A percentile compares a stretch with the other conserved stretches of the same genome.
Evolutionary conservation across 2,888 invertebrate species (phyloP).

Genomic region (Mystacides longicornis): DNA sequence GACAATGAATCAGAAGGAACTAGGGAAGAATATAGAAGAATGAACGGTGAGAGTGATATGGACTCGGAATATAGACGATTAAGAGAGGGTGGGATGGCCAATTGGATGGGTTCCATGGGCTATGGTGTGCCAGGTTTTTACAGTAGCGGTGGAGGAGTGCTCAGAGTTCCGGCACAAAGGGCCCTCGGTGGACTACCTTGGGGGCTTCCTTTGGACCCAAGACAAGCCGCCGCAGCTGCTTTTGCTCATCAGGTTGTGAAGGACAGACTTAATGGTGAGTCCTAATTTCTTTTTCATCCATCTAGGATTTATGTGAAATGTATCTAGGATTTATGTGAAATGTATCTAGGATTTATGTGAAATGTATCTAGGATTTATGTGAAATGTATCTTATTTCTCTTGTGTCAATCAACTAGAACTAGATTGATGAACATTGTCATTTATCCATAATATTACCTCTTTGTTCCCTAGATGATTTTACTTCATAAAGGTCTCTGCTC

Average conservation of each 20-base stretch:
- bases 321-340: no score
- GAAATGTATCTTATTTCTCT: no score
- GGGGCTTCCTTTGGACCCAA: constrained; percentile 54
- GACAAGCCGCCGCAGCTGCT: constrained; percentile 62
- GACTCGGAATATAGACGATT: constrained; percentile 29
- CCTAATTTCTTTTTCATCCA: neutral
- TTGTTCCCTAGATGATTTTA: no score
- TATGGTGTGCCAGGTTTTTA: constrained; percentile 40
- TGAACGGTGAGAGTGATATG: constrained; percentile 21
- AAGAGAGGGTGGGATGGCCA: constrained; percentile 25
- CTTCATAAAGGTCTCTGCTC: no score
- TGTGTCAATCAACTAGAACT: no score
- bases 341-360: no score
- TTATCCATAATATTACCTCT: no score
- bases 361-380: no score
- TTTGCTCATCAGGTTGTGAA: constrained; percentile 77
- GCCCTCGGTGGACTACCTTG: constrained; percentile 44
- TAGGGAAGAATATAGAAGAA: constrained; percentile 32
- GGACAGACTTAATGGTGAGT: constrained; percentile 74
- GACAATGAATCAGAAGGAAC: constrained; percentile 45
- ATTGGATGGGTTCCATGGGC: constrained; percentile 33
- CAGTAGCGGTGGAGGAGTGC: constrained; percentile 61
- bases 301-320: no score
- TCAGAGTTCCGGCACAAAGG: constrained; percentile 76
- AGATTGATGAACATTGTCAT: no score